Evolutionary conservation across 2,888 invertebrate genomes (phyloP), one percentile per base, ranked within the genome.

Genomic region (Acronicta psi): DNA sequence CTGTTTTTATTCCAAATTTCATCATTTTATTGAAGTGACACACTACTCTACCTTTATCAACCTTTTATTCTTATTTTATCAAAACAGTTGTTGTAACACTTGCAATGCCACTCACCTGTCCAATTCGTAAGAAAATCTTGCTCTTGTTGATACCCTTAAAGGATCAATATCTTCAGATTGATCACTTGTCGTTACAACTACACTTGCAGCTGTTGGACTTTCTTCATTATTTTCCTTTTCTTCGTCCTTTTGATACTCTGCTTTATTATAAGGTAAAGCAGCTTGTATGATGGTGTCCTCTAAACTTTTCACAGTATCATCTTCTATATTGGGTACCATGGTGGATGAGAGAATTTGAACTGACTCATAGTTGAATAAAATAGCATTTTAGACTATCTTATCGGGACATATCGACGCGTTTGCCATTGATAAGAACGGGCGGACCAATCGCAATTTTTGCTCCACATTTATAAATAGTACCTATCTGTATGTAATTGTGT

Each of bases 121-220:
- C 17, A 73, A n/a, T 46, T 69, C 73, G 31, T 69, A 69, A 20
- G 69, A 56, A 16, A 53, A 57, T 42, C 63, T 57, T 23, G 73
- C 46, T 31, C 50, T 61, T 2, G 69, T 73, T 17, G 63, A 54
- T 9, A 73, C 36, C 8, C 53, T 61, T 11, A 54, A 11, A 1
- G 34, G 14, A 10, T 47, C 29, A 0, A 14, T 20, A 5, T 46
- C 45, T 13, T 42, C 59, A 1, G 11, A 18, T 9, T 23, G 20
- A 16, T 52, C 49, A 31, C 23, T 43, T 8, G 18, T 40, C 0
- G 20, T 9, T 3, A 55, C 38, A 2, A 11, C 34, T 9, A 9
- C 18, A 14, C 2, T 31, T 2, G 36, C 49, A 10, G 37, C 41
- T 25, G 36, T 17, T 13, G 38, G 0, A n/a, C 3, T 44, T 18